Evolutionary conservation across 2,888 invertebrate species (phyloP), one percentile per base, ranked within the genome.

Genomic region (Watsonalla binaria): DNA sequence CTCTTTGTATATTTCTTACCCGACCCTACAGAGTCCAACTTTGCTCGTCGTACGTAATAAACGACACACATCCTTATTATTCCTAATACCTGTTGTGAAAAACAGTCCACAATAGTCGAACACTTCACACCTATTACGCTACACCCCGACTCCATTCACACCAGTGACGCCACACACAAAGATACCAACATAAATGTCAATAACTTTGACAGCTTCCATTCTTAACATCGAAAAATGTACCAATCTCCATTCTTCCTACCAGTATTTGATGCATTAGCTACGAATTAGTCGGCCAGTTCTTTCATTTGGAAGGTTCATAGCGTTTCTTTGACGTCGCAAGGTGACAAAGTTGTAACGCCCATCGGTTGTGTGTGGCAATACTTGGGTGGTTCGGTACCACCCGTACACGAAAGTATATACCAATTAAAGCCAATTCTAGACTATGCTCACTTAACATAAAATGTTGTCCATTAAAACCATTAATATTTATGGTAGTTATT

Each of bases 81-180:
- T 76, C 69, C 66, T 59, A 68, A 77, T 86, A 84, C 86, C 82
- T 84, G 82, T 77, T 77, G 71, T 65, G 67, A 70, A 73, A 42
- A 70, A 68, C 60, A 72, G 59, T 70, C 70, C 66, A 86, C 86
- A 90, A 89, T 82, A 68, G 75, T 51, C 54, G 64, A 76, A 84
- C 86, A 90, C 90, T 90, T 90, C 90, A 90, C 90, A 90, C 89
- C 86, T 89, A 89, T 90, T 89, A 89, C 78, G 77, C 72, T 74
- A 78, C 84, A 82, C 84, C 81, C 78, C 70, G 76, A 70, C 70
- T 76, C 79, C 86, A 89, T 90, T 90, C 85, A 88, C 64, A 53
- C 63, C 64, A 64, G 68, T 82, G 80, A 89, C 89, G 86, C 87
- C 89, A 87, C 79, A 80, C 85, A 90, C 88, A 90, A 90, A 80